Percentiles rank a stretch among this genome's conserved stretches.
Evolutionary conservation across 2,888 invertebrate genomes (phyloP).

Genomic region (Heteromurus nitidus): DNA sequence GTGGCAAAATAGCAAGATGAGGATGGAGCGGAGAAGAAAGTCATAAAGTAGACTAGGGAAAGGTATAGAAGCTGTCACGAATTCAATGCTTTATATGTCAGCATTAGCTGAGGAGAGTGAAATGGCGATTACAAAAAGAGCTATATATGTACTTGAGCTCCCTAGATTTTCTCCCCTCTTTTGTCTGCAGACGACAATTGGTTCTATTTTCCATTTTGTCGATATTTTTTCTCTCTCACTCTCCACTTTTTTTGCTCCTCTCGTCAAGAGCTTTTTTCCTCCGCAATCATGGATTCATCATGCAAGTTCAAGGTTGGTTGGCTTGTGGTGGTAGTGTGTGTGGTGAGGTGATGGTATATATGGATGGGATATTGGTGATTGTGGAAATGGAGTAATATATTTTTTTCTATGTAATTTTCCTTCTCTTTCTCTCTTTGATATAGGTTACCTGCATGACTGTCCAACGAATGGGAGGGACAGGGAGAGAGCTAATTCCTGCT

Average conservation of each 20-base stretch:
- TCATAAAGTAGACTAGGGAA: conserved; percentile 25
- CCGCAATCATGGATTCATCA: conserved; percentile 19
- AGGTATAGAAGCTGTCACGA: conserved; percentile 30
- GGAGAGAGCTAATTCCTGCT: conserved; percentile 78
- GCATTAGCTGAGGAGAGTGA: conserved; percentile 20
- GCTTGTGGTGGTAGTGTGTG: conserved; percentile 11
- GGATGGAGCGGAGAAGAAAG: not conserved
- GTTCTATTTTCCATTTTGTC: conserved; percentile 19
- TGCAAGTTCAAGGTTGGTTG: conserved; percentile 46
- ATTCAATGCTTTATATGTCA: conserved; percentile 41
- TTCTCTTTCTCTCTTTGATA: conserved; percentile 5
- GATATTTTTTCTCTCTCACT: not conserved
- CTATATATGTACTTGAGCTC: too few species aligned
- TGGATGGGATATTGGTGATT: not conserved
- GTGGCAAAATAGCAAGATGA: conserved; percentile 7
- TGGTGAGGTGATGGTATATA: not conserved
- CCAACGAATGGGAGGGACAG: conserved; percentile 76
- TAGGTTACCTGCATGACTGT: conserved; percentile 73
- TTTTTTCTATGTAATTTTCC: not conserved
- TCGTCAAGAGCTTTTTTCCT: too few species aligned
- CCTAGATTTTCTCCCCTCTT: conserved; percentile 15
- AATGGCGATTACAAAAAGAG: conserved; percentile 10
- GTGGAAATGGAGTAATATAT: conserved; percentile 1
- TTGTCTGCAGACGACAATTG: conserved; percentile 12
- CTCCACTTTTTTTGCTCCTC: conserved; percentile 8